Evolutionary conservation across 2,888 invertebrate species (phyloP), one percentile per base, ranked within the genome.

Genomic region (Chloroclysta siterata): DNA sequence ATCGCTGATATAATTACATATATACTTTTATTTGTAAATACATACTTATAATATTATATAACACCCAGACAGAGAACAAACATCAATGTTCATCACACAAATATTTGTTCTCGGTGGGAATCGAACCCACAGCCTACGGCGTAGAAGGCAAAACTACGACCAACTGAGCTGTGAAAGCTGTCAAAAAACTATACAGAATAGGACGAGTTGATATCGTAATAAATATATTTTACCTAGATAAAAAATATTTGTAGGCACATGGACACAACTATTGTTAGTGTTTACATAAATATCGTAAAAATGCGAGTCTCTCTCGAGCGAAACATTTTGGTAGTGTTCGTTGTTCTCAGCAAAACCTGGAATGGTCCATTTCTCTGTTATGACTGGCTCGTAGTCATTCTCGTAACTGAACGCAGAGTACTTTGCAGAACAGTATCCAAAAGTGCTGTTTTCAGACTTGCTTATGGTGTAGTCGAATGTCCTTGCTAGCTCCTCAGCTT

Each of bases 161-260:
- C n/a, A n/a, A n/a, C n/a, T n/a, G n/a, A n/a, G n/a, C n/a, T n/a
- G n/a, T n/a, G n/a, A n/a, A n/a, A n/a, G n/a, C n/a, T n/a, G n/a
- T n/a, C n/a, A n/a, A n/a, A n/a, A n/a, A n/a, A n/a, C n/a, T n/a
- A n/a, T n/a, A 5, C 6, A 53, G 11, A 15, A 8, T 44, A 41
- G 1, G 8, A 33, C 5, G 33, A 33, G 8, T 22, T 8, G 8
- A 33, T 33, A 8, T 8, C 5, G 33, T 33, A 33, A 33, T 15
- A 8, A 39, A 13, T 28, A 28, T n/a, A 46, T 36, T n/a, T 72
- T 77, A 96, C 97, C 95, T 93, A 94, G 93, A 84, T 98, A 98
- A 90, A 95, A 98, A 63, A 99, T 96, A 91, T 98, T 98, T 36
- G 98, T 97, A 5, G 99, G 99, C 29, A 99, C 97, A 85, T 99